phyloP scores from a whole-genome alignment of 2,113 vertebrate genomes.

The Etia nguti region DNA sequence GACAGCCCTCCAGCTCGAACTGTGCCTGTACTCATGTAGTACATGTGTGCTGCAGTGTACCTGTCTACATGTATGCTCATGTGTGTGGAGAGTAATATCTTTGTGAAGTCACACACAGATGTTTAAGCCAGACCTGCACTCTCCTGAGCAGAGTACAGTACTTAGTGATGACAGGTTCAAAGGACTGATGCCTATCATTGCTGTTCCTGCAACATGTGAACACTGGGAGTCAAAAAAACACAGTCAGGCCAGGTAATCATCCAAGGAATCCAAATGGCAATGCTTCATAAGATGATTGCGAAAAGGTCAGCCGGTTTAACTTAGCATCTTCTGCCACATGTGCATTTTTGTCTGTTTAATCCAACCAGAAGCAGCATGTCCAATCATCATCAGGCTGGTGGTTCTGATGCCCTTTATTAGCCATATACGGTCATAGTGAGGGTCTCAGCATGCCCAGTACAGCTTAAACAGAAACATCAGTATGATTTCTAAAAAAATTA shows the following conservation, averaged over 20 bases:
- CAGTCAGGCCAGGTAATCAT: not conserved
- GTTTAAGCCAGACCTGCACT: not conserved
- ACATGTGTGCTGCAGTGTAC: not conserved
- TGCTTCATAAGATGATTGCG: not conserved
- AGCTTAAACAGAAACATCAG: not conserved
- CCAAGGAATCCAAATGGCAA: not conserved
- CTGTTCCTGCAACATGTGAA: conserved; percentile 14
- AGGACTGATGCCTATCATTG: conserved; percentile 27
- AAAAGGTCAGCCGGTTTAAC: not conserved
- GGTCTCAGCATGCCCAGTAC: not conserved
- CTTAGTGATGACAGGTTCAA: conserved; percentile 18
- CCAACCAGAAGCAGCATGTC: not conserved
- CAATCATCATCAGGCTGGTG: not conserved
- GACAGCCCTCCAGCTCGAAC: not conserved
- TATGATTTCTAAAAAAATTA: not conserved
- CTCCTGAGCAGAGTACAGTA: not conserved
- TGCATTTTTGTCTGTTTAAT: conserved; percentile 20
- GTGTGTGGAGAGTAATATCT: not conserved
- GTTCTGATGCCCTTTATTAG: not conserved
- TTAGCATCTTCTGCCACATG: not conserved
- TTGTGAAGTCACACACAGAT: conserved; percentile 12
- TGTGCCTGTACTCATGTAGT: not conserved
- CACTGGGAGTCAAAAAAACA: not conserved
- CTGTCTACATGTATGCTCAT: not conserved
- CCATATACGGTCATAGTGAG: not conserved